Base-by-base conservation (phyloP, 1,140 invertebrate genomes). In the Nymphalis io region DNA sequence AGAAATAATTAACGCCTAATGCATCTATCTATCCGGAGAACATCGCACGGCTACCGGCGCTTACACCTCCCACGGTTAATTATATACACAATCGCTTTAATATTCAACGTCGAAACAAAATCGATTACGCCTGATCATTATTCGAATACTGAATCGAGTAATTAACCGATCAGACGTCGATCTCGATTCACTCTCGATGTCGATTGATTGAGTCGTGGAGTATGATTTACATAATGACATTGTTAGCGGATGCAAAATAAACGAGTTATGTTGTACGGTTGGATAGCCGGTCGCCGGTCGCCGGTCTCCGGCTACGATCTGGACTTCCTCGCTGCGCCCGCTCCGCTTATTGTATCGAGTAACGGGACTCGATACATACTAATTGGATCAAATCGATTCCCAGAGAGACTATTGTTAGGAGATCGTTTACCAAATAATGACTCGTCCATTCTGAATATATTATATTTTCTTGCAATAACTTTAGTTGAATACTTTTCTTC, bases 191-290 rank as follows among this genome's bases (percentile, higher is more conserved):
- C 80, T 83, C 76, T 84, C 80, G 80, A 75, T 85, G 66, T 80
- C 78, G 58, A 74, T 74, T 74, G 73, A 65, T 53, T 53, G 48
- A 53, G 48, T 53, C 20, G 48, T 53, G 66, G 27, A 33, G 27
- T 33, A 72, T 68, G 62, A 84, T 85, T 84, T 77, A 78, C 84
- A 84, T 86, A 86, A 83, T 81, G 79, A 84, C 72, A 79, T 84
- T 84, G 82, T 84, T 86, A 85, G 78, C 72, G 66, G 73, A 83
- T 83, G 80, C 80, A 79, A 81, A 81, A 81, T 71, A 80, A 80
- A 80, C 81, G 74, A 81, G 79, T 76, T 71, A 70, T 72, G 67
- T 63, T 48, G 60, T 48, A 51, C n/a, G 6, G n/a, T n/a, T n/a
- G 44, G 44, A 42, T 46, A 15, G 44, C n/a, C 20, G 57, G 42